A percentile compares a stretch with the other conserved stretches of the same genome.
These are phyloP conservation scores for Montipora cactus DNA, from an alignment of 64 coral and sea anemone genomes.

Conservation along the genomic window DNA sequence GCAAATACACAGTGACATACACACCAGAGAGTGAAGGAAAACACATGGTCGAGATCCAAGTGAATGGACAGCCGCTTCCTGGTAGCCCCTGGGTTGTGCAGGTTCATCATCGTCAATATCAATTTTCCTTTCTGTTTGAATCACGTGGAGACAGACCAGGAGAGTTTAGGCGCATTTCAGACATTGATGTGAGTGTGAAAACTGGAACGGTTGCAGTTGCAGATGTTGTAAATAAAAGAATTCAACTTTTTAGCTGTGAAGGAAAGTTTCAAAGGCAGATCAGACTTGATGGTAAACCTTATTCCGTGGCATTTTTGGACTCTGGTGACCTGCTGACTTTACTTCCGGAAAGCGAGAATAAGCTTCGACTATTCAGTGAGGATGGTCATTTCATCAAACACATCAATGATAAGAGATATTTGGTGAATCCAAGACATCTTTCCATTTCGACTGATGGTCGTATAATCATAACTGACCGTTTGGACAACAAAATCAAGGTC, in stretches of 20 bases:
- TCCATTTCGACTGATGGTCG: too few species aligned
- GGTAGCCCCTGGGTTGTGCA: neutral
- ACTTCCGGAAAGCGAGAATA: too few species aligned
- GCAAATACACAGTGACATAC: too few species aligned
- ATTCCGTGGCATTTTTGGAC: too few species aligned
- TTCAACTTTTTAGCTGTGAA: constrained; percentile 8
- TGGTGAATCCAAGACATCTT: too few species aligned
- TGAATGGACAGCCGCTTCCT: constrained; percentile 8
- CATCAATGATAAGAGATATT: neutral
- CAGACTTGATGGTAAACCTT: too few species aligned
- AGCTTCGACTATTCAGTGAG: too few species aligned
- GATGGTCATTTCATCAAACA: too few species aligned
- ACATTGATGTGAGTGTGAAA: constrained; percentile 7
- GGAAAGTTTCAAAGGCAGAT: neutral
- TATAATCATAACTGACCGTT: too few species aligned
- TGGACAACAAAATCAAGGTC: too few species aligned
- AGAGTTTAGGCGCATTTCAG: neutral
- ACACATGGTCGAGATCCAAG: neutral
- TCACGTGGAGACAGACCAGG: neutral
- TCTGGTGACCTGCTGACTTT: too few species aligned
- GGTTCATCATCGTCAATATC: neutral
- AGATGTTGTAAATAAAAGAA: constrained; percentile 10
- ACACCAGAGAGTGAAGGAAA: neutral
- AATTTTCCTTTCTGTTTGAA: constrained; percentile 12
- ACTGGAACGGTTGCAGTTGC: constrained; percentile 11